These are phyloP conservation scores for Crossaster papposus DNA, from an alignment of 53 echinoderm and acorn worm species.

Conservation along the genomic window DNA sequence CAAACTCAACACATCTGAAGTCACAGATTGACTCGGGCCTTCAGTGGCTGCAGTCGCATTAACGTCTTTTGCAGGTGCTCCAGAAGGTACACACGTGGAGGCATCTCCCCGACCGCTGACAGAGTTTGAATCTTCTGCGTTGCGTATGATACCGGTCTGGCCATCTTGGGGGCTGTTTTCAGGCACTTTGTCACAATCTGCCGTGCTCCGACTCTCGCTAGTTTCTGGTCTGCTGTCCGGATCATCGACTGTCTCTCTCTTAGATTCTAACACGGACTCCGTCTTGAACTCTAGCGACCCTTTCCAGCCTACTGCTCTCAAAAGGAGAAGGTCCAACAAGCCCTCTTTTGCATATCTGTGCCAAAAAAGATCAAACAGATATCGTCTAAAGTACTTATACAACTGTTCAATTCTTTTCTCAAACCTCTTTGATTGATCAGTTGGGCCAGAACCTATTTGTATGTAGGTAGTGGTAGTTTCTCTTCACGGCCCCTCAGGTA, in stretches of 20 bases:
- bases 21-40: neutral
- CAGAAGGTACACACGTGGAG: neutral
- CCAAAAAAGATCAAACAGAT: neutral
- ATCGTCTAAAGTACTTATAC: too few species aligned
- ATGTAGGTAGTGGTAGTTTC: too few species aligned
- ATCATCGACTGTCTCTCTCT: neutral
- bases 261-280: neutral
- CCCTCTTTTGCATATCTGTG: constrained; percentile 52
- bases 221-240: neutral
- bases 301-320: constrained; percentile 53
- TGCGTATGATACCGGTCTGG: neutral
- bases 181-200: neutral
- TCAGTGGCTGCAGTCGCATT: neutral
- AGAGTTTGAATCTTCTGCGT: neutral
- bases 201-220: neutral
- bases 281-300: constrained; percentile 28
- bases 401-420: too few species aligned
- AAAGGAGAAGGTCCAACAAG: constrained; percentile 48
- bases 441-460: too few species aligned
- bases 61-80: neutral
- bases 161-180: neutral
- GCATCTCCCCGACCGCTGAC: neutral
- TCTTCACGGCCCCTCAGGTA: too few species aligned
- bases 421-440: too few species aligned
- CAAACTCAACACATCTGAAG: neutral